Evolutionary conservation across 2,797 vertebrate species (phyloP).

Genomic region (Pangasius macronema): DNA sequence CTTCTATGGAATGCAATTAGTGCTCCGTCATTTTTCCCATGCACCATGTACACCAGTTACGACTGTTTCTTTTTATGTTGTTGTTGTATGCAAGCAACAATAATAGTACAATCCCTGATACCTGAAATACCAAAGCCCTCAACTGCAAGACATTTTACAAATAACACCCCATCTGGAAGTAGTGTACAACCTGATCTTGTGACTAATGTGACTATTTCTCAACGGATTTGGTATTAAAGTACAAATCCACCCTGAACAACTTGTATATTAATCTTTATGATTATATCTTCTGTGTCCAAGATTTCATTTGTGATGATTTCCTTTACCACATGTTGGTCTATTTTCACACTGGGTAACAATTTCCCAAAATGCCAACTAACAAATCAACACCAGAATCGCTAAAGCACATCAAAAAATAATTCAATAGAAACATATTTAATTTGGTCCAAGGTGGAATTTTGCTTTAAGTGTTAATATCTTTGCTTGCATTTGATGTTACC

Average conservation of each 20-base stretch:
- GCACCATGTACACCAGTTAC: slow-evolving; percentile 5
- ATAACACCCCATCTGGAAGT: background rate
- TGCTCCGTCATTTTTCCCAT: slow-evolving; percentile 46
- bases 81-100: slow-evolving; percentile 37
- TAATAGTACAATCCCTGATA: slow-evolving; percentile 48
- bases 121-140: slow-evolving; percentile 46
- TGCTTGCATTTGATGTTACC: slow-evolving; percentile 46
- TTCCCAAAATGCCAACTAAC: background rate
- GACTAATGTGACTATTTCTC: background rate
- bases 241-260: background rate
- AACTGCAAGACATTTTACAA: slow-evolving; percentile 52
- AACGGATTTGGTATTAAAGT: background rate
- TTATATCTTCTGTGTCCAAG: background rate
- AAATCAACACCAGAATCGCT: background rate
- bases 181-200: slow-evolving; percentile 1
- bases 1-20: slow-evolving; percentile 39
- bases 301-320: background rate
- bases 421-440: background rate
- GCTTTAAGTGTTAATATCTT: background rate
- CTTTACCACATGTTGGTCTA: background rate
- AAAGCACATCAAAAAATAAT: background rate
- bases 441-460: slow-evolving; percentile 44
- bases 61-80: background rate
- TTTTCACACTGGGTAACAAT: background rate
- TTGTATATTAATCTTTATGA: background rate